Base-by-base conservation (phyloP, 2,797 vertebrate genomes). In the Pseudomugil gertrudae region DNA sequence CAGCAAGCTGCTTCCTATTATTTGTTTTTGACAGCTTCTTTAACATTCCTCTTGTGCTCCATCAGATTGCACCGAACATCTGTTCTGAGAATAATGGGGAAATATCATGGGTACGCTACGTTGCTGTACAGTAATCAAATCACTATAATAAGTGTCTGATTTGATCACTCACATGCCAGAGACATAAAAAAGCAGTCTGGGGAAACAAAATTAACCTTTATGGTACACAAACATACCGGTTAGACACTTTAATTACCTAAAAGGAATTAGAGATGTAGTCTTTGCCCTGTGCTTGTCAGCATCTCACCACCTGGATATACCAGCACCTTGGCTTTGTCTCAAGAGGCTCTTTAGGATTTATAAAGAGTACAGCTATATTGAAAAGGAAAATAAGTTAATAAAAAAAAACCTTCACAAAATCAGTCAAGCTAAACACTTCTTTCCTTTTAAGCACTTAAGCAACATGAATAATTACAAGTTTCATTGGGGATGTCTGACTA, bases 381-480 rank as follows among this genome's bases (percentile, higher is more conserved):
- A 30, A 29, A 53, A 23, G 51, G 59, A 76, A 17, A 81, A 72
- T 33, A 38, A 64, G 26, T 24, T 3, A n/a, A n/a, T 38, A 56
- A 4, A 45, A 36, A n/a, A 26, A 66, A 56, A 68, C 66, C 56
- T 75, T 51, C 19, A 38, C 66, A 50, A 79, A 79, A 53, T 69
- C 67, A 83, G 58, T 86, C 69, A 76, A 72, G 74, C 57, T 29
- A 45, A 52, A 80, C 55, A 79, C 72, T 84, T 72, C 58, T 63
- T 69, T 62, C 74, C 74, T 77, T 67, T 47, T 70, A 71, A 86
- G 86, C 91, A 90, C 91, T 92, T 87, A 86, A 84, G 80, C 77
- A 78, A 79, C 84, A 69, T 79, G 69, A 90, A 90, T 92, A 92
- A 93, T 92, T 90, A 72, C 78, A 90, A 84, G 76, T 72, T 84